Evolutionary conservation across 2,113 vertebrate species (phyloP), one percentile per base, ranked within the genome.

Genomic region (Turnix velox): DNA sequence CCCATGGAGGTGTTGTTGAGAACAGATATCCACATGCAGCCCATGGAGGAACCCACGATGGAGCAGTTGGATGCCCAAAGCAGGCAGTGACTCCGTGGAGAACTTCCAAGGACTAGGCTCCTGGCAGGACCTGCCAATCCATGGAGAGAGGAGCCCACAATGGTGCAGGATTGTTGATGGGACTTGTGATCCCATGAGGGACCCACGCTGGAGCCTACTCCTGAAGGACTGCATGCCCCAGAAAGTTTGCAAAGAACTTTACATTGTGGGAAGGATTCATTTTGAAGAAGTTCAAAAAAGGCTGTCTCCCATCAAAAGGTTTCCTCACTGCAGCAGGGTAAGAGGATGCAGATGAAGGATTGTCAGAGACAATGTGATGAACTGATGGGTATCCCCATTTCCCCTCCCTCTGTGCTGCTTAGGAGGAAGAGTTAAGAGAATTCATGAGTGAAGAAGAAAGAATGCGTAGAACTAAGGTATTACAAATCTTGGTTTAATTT

Each of bases 341-440:
- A 59, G 43, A 73, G 6, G 5, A 13, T 33, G 28, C 51, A n/a
- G 51, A 52, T 18, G 52, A 59, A 74, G 39, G 7, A 68, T 14
- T 1, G 6, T 20, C 23, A 65, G 25, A 65, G 13, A 40, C 12
- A 42, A 42, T 0, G 39, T 25, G 45, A 51, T 33, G 18, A 80
- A 51, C 23, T 59, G 37, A 66, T 4, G 0, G 1, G 13, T 67
- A 54, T 5, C 7, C 24, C 19, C 14, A 40, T 14, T 52, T 23
- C 4, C 9, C 2, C 3, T 27, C 3, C 40, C 27, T 18, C 14
- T 40, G 42, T 1, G 2, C 18, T 7, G 10, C 31, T n/a, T 1
- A 1, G 12, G 3, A 6, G 12, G 46, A 14, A 7, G 4, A 69
- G 27, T n/a, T 8, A n/a, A n/a, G 49, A 39, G 49, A 78, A 72